Conservation (phyloP, 2,888 invertebrate genomes). For the Lasioglossum malachurum region DNA sequence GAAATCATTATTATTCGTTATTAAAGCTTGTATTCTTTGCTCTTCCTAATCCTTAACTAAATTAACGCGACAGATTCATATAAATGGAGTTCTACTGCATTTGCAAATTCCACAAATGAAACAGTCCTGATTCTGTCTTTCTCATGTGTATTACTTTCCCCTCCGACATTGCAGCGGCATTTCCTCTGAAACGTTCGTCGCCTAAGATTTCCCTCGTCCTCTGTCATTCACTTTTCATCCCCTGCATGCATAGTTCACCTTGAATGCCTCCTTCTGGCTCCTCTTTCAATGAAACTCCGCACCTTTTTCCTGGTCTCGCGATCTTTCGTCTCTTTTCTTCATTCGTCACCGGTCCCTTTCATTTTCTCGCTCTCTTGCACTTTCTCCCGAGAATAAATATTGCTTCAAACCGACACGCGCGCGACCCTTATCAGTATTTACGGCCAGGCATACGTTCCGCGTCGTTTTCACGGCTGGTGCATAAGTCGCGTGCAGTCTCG, state of each 20-base stretch:
- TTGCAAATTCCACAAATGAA: neutral
- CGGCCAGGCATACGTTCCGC: conserved; percentile 37
- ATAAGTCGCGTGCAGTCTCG: conserved; percentile 17
- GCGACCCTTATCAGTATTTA: conserved; percentile 54
- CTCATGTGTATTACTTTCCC: neutral
- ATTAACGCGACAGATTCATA: too few species aligned
- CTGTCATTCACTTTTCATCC: neutral
- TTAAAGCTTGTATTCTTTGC: too few species aligned
- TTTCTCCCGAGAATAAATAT: conserved; percentile 58
- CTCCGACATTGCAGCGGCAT: neutral
- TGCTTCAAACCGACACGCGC: conserved; percentile 30
- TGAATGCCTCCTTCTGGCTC: conserved; percentile 27
- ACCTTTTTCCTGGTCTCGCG: conserved; percentile 8
- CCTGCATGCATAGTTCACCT: conserved; percentile 32
- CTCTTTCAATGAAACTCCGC: neutral
- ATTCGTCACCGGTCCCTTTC: conserved; percentile 57
- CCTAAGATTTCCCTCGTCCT: neutral
- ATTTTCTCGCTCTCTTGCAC: conserved; percentile 56
- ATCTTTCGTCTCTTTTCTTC: conserved; percentile 20
- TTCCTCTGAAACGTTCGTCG: neutral
- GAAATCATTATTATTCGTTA: too few species aligned
- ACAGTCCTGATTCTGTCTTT: neutral
- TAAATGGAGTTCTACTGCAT: too few species aligned
- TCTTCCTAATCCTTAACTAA: too few species aligned
- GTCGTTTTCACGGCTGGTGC: conserved; percentile 27